These are phyloP conservation scores for Lynx canadensis DNA, from an alignment of 2,113 vertebrate genomes.

Conservation along the genomic window DNA sequence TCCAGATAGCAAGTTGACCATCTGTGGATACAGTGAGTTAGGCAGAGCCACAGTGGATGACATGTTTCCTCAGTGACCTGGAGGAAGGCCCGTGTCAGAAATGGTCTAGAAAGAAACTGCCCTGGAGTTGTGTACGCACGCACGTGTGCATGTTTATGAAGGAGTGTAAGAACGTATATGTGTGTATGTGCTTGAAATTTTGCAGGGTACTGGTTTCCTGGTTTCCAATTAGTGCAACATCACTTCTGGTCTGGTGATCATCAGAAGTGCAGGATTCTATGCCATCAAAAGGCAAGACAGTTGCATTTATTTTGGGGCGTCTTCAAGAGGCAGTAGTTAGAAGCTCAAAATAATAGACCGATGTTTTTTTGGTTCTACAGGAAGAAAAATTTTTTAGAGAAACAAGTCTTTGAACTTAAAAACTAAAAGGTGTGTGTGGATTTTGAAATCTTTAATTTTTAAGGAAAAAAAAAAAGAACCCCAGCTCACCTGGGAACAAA, in stretches of 20 bases:
- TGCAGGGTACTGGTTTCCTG: constrained; percentile 60
- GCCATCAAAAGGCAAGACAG: constrained; percentile 59
- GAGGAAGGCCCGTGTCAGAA: neutral
- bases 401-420: constrained; percentile 64
- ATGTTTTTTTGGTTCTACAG: constrained; percentile 20
- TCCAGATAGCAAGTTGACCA: neutral
- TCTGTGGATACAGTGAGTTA: neutral
- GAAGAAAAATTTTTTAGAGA: neutral
- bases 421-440: neutral
- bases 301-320: constrained; percentile 22
- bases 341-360: constrained; percentile 57
- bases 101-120: neutral
- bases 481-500: constrained; percentile 64
- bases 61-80: neutral
- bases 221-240: constrained; percentile 66
- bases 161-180: neutral
- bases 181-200: neutral
- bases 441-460: constrained; percentile 56
- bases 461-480: constrained; percentile 24
- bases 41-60: neutral
- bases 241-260: constrained; percentile 65
- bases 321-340: constrained; percentile 61
- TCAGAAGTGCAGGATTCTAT: constrained; percentile 73
- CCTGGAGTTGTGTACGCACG: neutral
- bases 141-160: rapidly evolving